Base-by-base conservation (phyloP, 2,797 vertebrate species). In the Microcaecilia unicolor region DNA sequence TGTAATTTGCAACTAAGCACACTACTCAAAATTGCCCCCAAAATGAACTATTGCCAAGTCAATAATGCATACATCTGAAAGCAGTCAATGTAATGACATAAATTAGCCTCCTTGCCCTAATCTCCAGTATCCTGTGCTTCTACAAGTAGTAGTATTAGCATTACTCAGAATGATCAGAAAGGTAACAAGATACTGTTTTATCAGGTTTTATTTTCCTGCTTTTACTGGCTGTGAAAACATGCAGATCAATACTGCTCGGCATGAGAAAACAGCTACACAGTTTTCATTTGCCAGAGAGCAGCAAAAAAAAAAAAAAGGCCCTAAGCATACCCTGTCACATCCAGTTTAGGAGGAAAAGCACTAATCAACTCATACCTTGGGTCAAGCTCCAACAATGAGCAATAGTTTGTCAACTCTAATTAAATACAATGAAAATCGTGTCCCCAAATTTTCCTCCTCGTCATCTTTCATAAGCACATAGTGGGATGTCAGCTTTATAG, bases 381-480 rank as follows among this genome's bases (percentile, higher is more conserved):
- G 81, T 88, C 84, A 78, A 82, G 76, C 62, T 70, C 75, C 82
- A 76, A 86, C 83, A 83, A 82, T 55, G 70, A 77, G 73, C 75
- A 80, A 80, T 78, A 75, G 57, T 44, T 67, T 83, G 88, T 80
- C 88, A 89, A 58, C 65, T 88, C 80, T 76, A 76, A 85, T 91
- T 90, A 91, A 85, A 67, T 63, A 60, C 64, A 76, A 75, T 75
- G 80, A 76, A 34, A 81, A 84, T 88, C 84, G 61, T 86, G 85
- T 76, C 83, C 86, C 76, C 39, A 86, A 89, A 88, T 85, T 87
- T 85, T 90, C 87, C 62, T 64, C 80, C 89, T 91, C 85, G 89
- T 58, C 74, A 77, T 90, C 87, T 85, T 84, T 84, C 76, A 58
- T 65, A 71, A 76, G 54, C 49, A 61, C 67, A 56, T 65, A 83